Evolutionary conservation across 2,888 invertebrate species (phyloP).

Genomic region (Candidula unifasciata): DNA sequence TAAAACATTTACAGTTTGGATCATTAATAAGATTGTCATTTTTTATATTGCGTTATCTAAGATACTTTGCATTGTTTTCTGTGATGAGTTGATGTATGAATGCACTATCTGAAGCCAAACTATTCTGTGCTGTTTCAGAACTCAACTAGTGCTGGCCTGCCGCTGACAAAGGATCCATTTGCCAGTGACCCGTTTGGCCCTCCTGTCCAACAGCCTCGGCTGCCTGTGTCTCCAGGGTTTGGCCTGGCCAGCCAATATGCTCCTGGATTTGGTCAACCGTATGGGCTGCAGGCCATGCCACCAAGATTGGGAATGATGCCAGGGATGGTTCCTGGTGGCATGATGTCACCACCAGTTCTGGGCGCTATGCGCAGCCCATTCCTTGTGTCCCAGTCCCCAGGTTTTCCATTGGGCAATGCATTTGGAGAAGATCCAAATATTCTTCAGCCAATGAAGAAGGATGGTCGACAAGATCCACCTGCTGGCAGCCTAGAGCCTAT

Average conservation of each 20-base stretch:
- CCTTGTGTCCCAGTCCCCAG: constrained; percentile 34
- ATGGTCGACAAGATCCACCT: constrained; percentile 34
- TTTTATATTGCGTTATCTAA: too few species aligned
- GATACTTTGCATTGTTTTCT: too few species aligned
- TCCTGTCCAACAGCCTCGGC: constrained; percentile 30
- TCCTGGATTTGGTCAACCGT: constrained; percentile 22
- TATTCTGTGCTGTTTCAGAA: constrained; percentile 32
- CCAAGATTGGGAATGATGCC: constrained; percentile 17
- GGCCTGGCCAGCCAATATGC: constrained; percentile 35
- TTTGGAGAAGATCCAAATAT: constrained; percentile 48
- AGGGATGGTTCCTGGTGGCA: constrained; percentile 31
- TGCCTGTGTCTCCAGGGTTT: constrained; percentile 16
- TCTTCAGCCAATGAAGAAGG: constrained; percentile 51
- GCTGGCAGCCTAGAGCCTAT: not conserved
- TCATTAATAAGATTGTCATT: too few species aligned
- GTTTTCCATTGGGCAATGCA: constrained; percentile 47
- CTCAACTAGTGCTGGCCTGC: constrained; percentile 41
- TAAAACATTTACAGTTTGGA: too few species aligned
- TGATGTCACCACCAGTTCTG: constrained; percentile 50
- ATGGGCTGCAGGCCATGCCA: constrained; percentile 46
- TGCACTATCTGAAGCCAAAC: too few species aligned
- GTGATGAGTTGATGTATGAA: too few species aligned
- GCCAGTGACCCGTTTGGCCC: constrained; percentile 59
- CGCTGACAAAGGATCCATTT: constrained; percentile 61
- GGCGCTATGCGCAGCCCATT: constrained; percentile 50